These are phyloP conservation scores for Taenioides sp. DNA, from an alignment of 2,797 vertebrate species.

Conservation along the genomic window DNA sequence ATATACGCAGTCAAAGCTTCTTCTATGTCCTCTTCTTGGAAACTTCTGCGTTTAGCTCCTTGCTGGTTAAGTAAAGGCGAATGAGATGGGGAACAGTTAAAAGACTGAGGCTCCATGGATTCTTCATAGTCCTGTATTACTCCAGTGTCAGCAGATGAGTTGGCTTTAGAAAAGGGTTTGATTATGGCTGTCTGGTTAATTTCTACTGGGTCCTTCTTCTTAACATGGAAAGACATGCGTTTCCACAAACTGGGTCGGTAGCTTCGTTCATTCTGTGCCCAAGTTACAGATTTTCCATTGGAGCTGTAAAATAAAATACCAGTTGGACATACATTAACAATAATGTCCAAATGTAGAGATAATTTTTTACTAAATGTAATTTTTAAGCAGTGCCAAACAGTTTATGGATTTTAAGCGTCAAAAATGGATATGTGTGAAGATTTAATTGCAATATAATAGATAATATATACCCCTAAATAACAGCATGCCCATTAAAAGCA, in stretches of 20 bases:
- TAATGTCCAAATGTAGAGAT: not conserved
- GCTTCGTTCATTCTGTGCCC: slow-evolving; percentile 89
- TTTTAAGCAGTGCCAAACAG: not conserved
- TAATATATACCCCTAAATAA: not conserved
- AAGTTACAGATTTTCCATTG: slow-evolving; percentile 93
- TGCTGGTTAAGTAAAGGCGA: slow-evolving; percentile 84
- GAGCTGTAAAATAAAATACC: slow-evolving; percentile 77
- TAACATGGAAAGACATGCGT: slow-evolving; percentile 93
- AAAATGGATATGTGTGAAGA: not conserved
- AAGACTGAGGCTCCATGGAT: slow-evolving; percentile 79
- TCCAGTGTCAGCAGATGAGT: slow-evolving; percentile 71
- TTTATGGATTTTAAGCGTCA: not conserved
- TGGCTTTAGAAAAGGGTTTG: slow-evolving; percentile 93
- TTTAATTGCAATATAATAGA: not conserved
- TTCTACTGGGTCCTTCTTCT: slow-evolving; percentile 88
- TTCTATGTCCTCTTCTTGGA: slow-evolving; percentile 69
- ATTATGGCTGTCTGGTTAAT: slow-evolving; percentile 95
- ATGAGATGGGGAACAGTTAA: slow-evolving; percentile 82
- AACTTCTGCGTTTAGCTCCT: slow-evolving; percentile 72
- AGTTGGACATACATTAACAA: not conserved
- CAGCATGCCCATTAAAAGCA: not conserved
- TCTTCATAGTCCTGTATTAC: slow-evolving; percentile 81
- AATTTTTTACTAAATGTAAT: too few species aligned
- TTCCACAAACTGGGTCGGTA: slow-evolving; percentile 95
- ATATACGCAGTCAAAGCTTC: slow-evolving; percentile 75